phyloP scores from a whole-genome alignment of 2,113 vertebrate genomes.

The Balaenoptera acutorostrata region DNA sequence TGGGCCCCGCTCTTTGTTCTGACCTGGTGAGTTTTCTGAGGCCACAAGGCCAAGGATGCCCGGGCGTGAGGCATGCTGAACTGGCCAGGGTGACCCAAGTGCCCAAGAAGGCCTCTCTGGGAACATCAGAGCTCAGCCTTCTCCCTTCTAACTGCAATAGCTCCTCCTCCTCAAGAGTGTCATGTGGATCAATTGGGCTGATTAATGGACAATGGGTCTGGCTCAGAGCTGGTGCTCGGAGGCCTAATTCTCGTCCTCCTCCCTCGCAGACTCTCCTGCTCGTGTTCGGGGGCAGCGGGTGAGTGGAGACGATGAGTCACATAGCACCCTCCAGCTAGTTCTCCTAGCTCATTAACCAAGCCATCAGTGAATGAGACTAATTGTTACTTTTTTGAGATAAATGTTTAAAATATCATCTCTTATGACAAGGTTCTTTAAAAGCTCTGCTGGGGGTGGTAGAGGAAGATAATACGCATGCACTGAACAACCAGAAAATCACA shows the following conservation, averaged over 20 bases:
- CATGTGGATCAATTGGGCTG: not conserved
- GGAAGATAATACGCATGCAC: not conserved
- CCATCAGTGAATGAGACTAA: slow-evolving; percentile 52
- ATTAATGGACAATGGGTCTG: not conserved
- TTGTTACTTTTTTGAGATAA: slow-evolving; percentile 59
- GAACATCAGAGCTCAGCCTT: not conserved
- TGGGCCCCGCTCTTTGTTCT: not conserved
- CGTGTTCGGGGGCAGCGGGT: not conserved
- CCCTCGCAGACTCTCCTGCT: not conserved
- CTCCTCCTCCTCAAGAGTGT: not conserved
- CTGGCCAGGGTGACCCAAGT: not conserved
- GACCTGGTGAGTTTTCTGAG: not conserved
- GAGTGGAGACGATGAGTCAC: slow-evolving; percentile 32
- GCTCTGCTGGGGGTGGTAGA: not conserved
- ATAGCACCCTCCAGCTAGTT: not conserved
- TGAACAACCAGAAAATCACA: not conserved
- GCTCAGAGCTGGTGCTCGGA: not conserved
- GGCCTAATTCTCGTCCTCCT: not conserved
- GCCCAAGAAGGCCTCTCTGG: not conserved
- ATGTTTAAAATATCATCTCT: slow-evolving; percentile 65
- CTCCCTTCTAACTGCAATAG: not conserved
- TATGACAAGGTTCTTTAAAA: slow-evolving; percentile 33
- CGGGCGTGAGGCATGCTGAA: not conserved
- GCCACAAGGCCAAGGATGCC: not conserved
- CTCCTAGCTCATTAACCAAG: slow-evolving; percentile 31